phyloP scores from a whole-genome alignment of 1,140 invertebrate genomes.

The fruit fly (Drosophila melanogaster) region DNA sequence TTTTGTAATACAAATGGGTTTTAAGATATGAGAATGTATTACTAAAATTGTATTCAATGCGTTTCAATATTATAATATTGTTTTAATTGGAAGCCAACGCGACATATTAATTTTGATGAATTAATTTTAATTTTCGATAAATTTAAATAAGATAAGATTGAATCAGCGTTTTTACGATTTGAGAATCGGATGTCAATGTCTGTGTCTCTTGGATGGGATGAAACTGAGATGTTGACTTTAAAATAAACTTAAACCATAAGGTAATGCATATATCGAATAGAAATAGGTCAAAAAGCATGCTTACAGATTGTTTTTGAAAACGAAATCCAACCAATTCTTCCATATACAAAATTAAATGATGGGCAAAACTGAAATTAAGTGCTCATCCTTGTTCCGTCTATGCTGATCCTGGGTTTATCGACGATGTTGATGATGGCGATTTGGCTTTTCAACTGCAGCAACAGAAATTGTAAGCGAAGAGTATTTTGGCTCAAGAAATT shows the following conservation, averaged over 20 bases:
- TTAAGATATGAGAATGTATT: no score
- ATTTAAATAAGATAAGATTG: no score
- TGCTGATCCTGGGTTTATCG: conserved; percentile 19
- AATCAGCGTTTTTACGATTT: neutral
- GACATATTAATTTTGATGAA: neutral
- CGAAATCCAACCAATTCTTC: conserved; percentile 78
- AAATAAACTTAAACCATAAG: conserved; percentile 36
- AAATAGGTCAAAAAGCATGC: conserved; percentile 76
- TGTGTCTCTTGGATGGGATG: conserved; percentile 16
- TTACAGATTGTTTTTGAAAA: conserved; percentile 84
- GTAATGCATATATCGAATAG: conserved; percentile 18
- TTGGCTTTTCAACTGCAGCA: conserved; percentile 36
- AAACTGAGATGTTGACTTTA: conserved; percentile 7
- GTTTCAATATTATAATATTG: no score
- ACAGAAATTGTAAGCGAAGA: conserved; percentile 60
- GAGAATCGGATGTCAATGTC: neutral
- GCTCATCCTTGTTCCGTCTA: conserved; percentile 40
- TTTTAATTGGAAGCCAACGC: no score
- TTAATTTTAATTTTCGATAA: neutral
- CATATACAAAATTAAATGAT: conserved; percentile 73
- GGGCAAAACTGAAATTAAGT: conserved; percentile 80
- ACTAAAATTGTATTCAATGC: no score
- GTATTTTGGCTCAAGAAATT: conserved; percentile 44
- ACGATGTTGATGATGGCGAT: conserved; percentile 38
- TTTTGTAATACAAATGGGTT: no score